Evolutionary conservation across 2,113 vertebrate species (phyloP), one percentile per base, ranked within the genome.

Genomic region (Anser cygnoides): DNA sequence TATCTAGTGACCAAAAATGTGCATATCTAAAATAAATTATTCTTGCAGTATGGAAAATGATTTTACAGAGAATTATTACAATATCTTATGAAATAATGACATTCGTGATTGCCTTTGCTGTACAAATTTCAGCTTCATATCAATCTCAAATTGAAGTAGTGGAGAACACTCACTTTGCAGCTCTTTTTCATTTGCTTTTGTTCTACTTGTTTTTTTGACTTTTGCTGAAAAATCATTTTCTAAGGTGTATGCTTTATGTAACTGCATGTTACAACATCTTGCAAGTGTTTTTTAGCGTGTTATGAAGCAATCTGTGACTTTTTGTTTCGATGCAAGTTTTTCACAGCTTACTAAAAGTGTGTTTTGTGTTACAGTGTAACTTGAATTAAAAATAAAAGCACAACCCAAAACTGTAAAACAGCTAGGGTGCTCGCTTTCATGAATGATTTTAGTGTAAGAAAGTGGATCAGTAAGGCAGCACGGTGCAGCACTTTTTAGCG

Each of bases 321-420:
- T 79, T 93, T 94, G 94, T 93, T 97, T 41, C 25, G 0, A 33
- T 19, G 43, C 87, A 81, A 70, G 55, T 57, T 92, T 90, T 96
- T 91, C 95, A 93, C 95, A 97, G 95, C 82, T 93, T 94, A 31
- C 75, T 22, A 9, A 49, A 78, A 75, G 80, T 5, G 35, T 78
- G 89, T 90, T 91, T 95, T 82, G 88, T 93, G 85, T 65, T 95
- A 49, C 4, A 61, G 67, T 5, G 50, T 83, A 84, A 85, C 94
- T 95, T 93, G 94, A 39, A 74, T 58, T 66, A 44, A 80, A 95
- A 94, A 90, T 71, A 94, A 94, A 96, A 90, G 74, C 83, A 87
- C 90, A 96, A 91, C 78, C 89, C 88, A 7, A 22, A 54, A 46
- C 73, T 89, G 81, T 61, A 95, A 84, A 67, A 23, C 93, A 85